Conservation (phyloP, 1,140 invertebrate species). For the Agraylea sexmaculata region DNA sequence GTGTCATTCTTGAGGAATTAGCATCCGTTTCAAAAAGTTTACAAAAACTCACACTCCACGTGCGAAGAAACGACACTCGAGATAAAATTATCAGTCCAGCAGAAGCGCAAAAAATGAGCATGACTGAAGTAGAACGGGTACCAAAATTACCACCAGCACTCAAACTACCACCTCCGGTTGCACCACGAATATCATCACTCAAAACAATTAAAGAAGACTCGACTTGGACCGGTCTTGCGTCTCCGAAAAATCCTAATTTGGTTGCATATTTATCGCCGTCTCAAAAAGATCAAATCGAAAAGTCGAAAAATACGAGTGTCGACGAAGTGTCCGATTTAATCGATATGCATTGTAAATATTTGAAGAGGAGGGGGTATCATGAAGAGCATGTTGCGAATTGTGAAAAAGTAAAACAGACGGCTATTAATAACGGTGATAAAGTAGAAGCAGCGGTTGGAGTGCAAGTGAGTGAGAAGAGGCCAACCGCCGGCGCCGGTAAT, state of each 20-base stretch:
- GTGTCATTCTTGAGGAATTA: conserved; percentile 51
- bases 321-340: conserved; percentile 47
- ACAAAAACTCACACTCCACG: conserved; percentile 29
- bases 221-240: conserved; percentile 47
- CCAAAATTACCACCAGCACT: conserved; percentile 9
- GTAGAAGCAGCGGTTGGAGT: no score
- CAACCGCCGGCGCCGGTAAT: conserved; percentile 26
- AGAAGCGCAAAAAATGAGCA: conserved; percentile 1
- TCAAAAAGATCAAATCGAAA: conserved; percentile 45
- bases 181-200: conserved; percentile 33
- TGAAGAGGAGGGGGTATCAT: conserved; percentile 48
- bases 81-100: neutral
- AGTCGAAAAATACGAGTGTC: conserved; percentile 32
- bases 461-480: conserved; percentile 20
- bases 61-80: neutral
- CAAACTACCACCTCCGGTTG: conserved; percentile 27
- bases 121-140: conserved; percentile 8
- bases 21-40: conserved; percentile 50
- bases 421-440: conserved; percentile 26
- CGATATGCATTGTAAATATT: conserved; percentile 55
- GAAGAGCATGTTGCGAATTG: conserved; percentile 29
- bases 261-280: conserved; percentile 59
- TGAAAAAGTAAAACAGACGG: conserved; percentile 21
- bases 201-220: conserved; percentile 30
- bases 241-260: conserved; percentile 42